Evolutionary conservation across 2,113 vertebrate genomes (phyloP).

Genomic region (Xenotilapia flavipinnis): DNA sequence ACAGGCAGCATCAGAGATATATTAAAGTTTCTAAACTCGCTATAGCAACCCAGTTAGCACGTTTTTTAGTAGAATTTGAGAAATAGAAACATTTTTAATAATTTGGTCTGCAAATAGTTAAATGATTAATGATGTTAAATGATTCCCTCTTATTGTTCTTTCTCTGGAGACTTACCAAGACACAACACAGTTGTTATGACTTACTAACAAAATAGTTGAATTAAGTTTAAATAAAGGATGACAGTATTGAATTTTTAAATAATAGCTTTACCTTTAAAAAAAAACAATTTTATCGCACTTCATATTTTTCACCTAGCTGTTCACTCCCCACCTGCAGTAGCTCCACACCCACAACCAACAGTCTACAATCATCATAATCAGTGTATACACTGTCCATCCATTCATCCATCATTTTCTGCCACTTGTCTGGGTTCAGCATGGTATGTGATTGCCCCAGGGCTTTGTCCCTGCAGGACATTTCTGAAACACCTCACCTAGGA

Average conservation of each 20-base stretch:
- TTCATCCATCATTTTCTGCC: background rate
- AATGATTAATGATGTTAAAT: background rate
- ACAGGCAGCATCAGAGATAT: background rate
- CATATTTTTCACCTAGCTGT: background rate
- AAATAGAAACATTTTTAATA: background rate
- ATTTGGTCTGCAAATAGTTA: background rate
- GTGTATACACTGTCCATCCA: background rate
- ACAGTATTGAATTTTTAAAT: background rate
- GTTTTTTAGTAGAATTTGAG: background rate
- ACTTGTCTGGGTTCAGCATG: background rate
- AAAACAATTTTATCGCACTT: rapidly evolving
- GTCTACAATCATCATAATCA: background rate
- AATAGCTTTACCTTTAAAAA: background rate
- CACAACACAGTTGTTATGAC: background rate
- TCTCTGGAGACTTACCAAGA: background rate
- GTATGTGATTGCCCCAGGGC: background rate
- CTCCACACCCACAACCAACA: background rate
- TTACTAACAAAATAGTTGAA: background rate
- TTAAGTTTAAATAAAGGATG: background rate
- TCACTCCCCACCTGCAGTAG: background rate
- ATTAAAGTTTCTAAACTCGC: background rate
- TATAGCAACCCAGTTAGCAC: background rate
- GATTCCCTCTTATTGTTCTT: background rate
- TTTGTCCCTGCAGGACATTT: background rate
- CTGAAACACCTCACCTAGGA: background rate